Conservation (phyloP, 2,113 vertebrate species). For the Microcebus jonahi region DNA sequence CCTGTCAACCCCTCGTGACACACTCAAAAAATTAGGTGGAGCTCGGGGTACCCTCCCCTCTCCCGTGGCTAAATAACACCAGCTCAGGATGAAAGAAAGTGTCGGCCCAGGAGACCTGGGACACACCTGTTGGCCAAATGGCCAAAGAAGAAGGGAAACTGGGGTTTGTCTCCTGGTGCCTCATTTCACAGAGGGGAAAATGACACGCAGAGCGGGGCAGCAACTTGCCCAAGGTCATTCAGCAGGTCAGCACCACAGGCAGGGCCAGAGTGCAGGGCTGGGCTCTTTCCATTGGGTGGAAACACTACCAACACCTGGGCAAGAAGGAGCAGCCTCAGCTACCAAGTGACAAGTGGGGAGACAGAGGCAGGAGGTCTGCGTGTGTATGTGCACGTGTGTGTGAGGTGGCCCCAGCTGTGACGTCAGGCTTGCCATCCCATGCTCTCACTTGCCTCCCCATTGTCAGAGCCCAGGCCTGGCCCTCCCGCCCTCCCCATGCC, state of each 20-base stretch:
- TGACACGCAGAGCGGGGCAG: not conserved
- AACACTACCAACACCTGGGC: not conserved
- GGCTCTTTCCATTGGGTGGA: not conserved
- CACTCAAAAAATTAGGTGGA: not conserved
- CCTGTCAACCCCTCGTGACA: not conserved
- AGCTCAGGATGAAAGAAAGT: not conserved
- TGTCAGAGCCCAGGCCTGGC: not conserved
- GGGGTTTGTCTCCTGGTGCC: not conserved
- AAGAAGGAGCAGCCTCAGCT: not conserved
- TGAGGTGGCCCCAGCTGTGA: not conserved
- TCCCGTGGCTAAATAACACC: not conserved
- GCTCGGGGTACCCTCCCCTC: not conserved
- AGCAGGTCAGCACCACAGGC: not conserved
- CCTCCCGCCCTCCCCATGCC: not conserved
- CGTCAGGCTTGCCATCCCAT: not conserved
- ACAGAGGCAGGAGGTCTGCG: not conserved
- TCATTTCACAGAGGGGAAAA: not conserved
- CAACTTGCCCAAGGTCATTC: not conserved
- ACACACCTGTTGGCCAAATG: not conserved
- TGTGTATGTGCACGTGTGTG: no score
- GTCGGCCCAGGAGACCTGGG: not conserved
- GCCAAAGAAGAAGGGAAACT: no score
- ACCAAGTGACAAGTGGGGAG: not conserved
- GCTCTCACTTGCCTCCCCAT: not conserved
- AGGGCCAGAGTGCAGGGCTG: not conserved